These are phyloP conservation scores for Orestias chungarensis DNA, from an alignment of 2,797 vertebrate species.

Conservation along the genomic window DNA sequence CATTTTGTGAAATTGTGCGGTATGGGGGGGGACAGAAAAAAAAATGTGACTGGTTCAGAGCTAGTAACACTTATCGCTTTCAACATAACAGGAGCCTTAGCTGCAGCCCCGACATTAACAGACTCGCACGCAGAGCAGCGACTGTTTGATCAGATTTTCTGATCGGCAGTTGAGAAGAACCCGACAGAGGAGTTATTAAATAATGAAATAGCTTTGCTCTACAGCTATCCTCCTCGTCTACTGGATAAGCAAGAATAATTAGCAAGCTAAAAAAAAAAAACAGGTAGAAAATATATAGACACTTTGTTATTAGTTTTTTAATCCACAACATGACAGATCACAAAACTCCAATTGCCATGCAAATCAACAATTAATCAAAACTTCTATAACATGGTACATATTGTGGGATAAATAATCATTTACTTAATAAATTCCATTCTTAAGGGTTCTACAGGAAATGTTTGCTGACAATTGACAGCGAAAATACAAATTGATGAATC, in stretches of 20 bases:
- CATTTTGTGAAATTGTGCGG: conserved; percentile 14
- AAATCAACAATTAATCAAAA: not conserved
- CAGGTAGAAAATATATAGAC: not conserved
- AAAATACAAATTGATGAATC: not conserved
- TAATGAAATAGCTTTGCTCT: not conserved
- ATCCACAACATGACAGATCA: not conserved
- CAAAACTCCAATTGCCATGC: not conserved
- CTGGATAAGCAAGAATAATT: conserved; percentile 4
- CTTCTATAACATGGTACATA: not conserved
- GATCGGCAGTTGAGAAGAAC: conserved; percentile 3
- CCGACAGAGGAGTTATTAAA: conserved; percentile 2
- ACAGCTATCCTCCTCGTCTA: not conserved
- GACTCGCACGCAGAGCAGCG: not conserved
- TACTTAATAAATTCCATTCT: not conserved
- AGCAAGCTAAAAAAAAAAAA: not conserved
- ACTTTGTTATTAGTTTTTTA: not conserved
- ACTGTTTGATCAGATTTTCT: conserved; percentile 4
- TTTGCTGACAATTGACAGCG: not conserved
- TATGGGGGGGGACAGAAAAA: too few species aligned
- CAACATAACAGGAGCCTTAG: not conserved
- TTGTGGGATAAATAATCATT: not conserved
- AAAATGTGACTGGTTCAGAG: not conserved
- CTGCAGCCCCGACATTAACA: not conserved
- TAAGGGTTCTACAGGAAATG: not conserved
- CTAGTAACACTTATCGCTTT: conserved; percentile 12